Percentiles rank a stretch among this genome's conserved stretches.
Evolutionary conservation across 2,888 invertebrate species (phyloP).

Genomic region (Scaptomyza cyrtandrae): DNA sequence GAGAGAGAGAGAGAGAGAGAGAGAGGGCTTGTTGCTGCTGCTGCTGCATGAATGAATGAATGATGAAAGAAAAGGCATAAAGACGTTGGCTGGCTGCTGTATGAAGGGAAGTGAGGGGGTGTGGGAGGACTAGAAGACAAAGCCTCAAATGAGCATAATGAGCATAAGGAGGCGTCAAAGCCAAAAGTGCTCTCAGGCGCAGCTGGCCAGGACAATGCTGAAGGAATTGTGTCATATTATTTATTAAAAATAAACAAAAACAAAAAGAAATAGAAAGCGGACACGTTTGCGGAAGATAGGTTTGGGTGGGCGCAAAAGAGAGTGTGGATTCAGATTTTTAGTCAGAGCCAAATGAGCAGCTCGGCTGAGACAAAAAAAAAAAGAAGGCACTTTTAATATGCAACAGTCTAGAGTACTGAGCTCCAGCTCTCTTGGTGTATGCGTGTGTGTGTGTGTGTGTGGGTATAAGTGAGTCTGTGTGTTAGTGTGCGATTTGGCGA

Average conservation of each 20-base stretch:
- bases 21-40: background rate
- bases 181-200: constrained; percentile 78
- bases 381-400: constrained; percentile 70
- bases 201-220: constrained; percentile 71
- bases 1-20: background rate
- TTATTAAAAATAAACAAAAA: constrained; percentile 72
- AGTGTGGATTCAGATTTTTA: constrained; percentile 38
- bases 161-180: constrained; percentile 76
- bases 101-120: constrained; percentile 1
- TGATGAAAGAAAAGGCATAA: constrained; percentile 73
- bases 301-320: background rate
- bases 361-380: constrained; percentile 20
- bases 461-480: constrained; percentile 27
- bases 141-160: constrained; percentile 80
- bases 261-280: constrained; percentile 29
- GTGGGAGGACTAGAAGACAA: constrained; percentile 59
- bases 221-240: constrained; percentile 77
- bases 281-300: background rate
- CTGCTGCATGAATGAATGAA: constrained; percentile 72
- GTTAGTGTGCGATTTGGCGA: constrained; percentile 29
- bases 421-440: constrained; percentile 1
- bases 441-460: constrained; percentile 8
- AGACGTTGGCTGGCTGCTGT: constrained; percentile 49
- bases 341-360: constrained; percentile 63
- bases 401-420: constrained; percentile 54